Evolutionary conservation across 1,140 invertebrate species (phyloP).

Genomic region (Physella acuta): DNA sequence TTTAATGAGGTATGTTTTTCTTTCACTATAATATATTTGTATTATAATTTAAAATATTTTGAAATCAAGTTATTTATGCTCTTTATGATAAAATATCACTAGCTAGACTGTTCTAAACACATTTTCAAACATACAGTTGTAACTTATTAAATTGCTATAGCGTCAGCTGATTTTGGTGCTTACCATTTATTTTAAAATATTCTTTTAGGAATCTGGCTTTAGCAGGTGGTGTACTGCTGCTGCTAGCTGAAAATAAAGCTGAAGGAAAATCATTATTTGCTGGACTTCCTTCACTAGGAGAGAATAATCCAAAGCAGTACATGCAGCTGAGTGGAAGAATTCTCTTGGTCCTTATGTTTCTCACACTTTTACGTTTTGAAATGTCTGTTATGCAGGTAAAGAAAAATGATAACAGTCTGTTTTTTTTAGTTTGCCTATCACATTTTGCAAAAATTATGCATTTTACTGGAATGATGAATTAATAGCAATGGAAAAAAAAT

Average conservation of each 20-base stretch:
- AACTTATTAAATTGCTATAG: no score
- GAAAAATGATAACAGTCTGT: no score
- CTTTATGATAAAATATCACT: no score
- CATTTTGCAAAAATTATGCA: background rate
- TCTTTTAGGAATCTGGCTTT: conserved; percentile 86
- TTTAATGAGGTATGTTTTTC: conserved; percentile 66
- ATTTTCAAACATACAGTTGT: no score
- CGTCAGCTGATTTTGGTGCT: no score
- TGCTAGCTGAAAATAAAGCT: conserved; percentile 89
- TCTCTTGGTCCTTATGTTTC: conserved; percentile 97
- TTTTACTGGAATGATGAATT: no score
- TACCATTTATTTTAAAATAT: conserved; percentile 2
- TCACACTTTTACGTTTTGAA: conserved; percentile 92
- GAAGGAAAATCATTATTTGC: conserved; percentile 91
- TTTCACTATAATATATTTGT: background rate
- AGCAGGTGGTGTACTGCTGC: conserved; percentile 89
- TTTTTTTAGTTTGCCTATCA: no score
- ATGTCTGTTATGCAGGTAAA: conserved; percentile 46
- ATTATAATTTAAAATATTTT: background rate
- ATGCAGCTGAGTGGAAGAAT: conserved; percentile 93
- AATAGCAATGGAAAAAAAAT: no score
- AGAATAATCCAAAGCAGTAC: conserved; percentile 97
- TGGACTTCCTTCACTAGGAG: conserved; percentile 92
- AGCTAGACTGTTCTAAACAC: no score
- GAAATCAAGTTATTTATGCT: no score